phyloP scores from a whole-genome alignment of 2,113 vertebrate species.

The Argyrosomus japonicus region DNA sequence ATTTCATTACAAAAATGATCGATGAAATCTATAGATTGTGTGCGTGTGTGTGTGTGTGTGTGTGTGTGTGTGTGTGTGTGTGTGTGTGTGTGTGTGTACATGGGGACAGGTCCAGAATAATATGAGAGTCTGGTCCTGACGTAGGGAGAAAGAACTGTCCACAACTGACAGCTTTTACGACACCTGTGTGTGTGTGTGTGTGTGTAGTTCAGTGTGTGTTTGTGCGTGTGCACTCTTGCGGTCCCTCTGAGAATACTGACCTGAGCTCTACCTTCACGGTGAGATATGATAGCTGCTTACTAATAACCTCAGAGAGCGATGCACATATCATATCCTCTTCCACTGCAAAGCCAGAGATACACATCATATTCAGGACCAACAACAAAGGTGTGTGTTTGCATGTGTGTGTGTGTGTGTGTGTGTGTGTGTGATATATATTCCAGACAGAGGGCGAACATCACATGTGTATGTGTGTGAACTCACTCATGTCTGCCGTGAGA shows the following conservation, averaged over 20 bases:
- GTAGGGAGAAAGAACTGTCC: background rate
- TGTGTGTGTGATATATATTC: slow-evolving; percentile 5
- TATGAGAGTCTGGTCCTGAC: slow-evolving; percentile 2
- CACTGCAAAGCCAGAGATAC: slow-evolving; percentile 31
- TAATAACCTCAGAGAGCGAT: slow-evolving; percentile 44
- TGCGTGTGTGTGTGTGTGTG: slow-evolving; percentile 16
- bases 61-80: slow-evolving; percentile 27
- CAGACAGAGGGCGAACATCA: slow-evolving; percentile 1
- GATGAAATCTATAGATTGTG: slow-evolving; percentile 31
- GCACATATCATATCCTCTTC: slow-evolving; percentile 53
- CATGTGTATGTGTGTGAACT: slow-evolving; percentile 4
- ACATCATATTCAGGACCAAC: slow-evolving; percentile 12
- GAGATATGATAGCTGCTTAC: slow-evolving; percentile 47
- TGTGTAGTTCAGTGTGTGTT: background rate
- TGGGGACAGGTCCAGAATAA: slow-evolving; percentile 30
- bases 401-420: background rate
- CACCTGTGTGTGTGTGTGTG: background rate
- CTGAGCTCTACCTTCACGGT: slow-evolving; percentile 13
- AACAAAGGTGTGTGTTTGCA: slow-evolving; percentile 1
- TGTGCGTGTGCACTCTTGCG: slow-evolving; percentile 4
- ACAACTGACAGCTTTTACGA: slow-evolving; percentile 20
- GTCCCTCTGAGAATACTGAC: slow-evolving; percentile 29
- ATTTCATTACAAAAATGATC: slow-evolving; percentile 47
- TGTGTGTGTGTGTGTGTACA: slow-evolving; percentile 11
- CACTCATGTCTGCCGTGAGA: slow-evolving; percentile 7